Base-by-base conservation (phyloP, 2,888 invertebrate species). In the Agrotis segetum region DNA sequence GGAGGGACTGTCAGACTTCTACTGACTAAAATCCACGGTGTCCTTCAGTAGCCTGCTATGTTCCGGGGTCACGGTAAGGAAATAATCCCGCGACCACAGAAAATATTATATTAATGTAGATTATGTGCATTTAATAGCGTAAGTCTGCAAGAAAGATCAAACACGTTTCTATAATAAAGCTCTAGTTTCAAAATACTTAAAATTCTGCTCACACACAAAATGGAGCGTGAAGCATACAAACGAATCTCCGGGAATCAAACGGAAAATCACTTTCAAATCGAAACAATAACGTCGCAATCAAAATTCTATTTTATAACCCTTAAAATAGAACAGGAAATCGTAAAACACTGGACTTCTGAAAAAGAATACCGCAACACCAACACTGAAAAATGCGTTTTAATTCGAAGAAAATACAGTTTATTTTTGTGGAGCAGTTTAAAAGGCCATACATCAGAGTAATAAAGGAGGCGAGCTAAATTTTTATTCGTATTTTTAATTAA, bases 401-500 rank as follows among this genome's bases (percentile, higher is more conserved):
- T 3, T 0, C 14, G 24, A 19, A 47, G 9, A n/a, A 34, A 70
- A 82, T 81, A 89, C 74, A 76, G 90, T 88, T 85, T 85, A 82
- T 87, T 89, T 88, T 90, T 68, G 78, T 70, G 47, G 73, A 58
- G 50, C 66, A 69, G 74, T 79, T 80, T 81, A 87, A 85, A 87
- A 85, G 86, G 88, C 86, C 88, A 94, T 96, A 92, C 92, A 96
- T 96, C 95, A 85, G 93, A 92, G 89, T 90, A 92, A 95, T 95
- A 95, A 95, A 95, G 88, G 88, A 91, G 91, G 64, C 67, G 65
- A 90, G 90, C 91, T 44, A 79, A 81, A 92, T 93, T 94, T 95
- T 95, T 95, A 95, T 95, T 93, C 93, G 91, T 91, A 91, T 94
- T 95, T 95, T 96, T 96, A 95, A 96, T 96, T 96, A 96, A 95